Percentiles rank a stretch among this genome's conserved stretches.
phyloP scores from a whole-genome alignment of 2,113 vertebrate genomes.

The Alaudala cheleensis region DNA sequence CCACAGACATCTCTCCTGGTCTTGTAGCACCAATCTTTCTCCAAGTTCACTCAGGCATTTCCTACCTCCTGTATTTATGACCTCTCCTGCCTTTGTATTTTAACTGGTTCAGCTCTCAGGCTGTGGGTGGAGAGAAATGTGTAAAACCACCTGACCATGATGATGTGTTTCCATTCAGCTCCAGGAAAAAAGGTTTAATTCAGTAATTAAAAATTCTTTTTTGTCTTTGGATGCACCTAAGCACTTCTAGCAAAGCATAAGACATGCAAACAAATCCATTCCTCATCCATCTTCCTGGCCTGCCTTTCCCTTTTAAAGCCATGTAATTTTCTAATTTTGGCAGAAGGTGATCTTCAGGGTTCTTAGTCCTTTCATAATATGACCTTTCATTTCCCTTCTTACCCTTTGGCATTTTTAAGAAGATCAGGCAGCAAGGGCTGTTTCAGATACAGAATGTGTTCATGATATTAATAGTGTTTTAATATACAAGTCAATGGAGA shows the following conservation, averaged over 20 bases:
- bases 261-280: not conserved
- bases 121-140: constrained; percentile 43
- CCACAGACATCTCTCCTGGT: constrained; percentile 12
- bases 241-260: not conserved
- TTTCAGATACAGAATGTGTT: not conserved
- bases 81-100: constrained; percentile 55
- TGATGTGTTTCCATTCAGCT: constrained; percentile 39
- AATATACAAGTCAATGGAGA: not conserved
- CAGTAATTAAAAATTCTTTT: constrained; percentile 31
- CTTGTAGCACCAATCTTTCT: constrained; percentile 8
- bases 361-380: not conserved
- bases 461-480: not conserved
- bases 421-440: not conserved
- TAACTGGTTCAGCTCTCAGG: constrained; percentile 18
- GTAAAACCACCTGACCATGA: constrained; percentile 46
- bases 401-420: not conserved
- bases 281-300: not conserved
- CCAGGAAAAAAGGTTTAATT: constrained; percentile 27
- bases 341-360: not conserved
- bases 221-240: not conserved
- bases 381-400: not conserved
- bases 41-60: constrained; percentile 58
- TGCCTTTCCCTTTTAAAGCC: not conserved
- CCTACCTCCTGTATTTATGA: constrained; percentile 57
- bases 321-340: not conserved